These are phyloP conservation scores for Falco berigora DNA, from an alignment of 2,797 vertebrate genomes.

Conservation along the genomic window DNA sequence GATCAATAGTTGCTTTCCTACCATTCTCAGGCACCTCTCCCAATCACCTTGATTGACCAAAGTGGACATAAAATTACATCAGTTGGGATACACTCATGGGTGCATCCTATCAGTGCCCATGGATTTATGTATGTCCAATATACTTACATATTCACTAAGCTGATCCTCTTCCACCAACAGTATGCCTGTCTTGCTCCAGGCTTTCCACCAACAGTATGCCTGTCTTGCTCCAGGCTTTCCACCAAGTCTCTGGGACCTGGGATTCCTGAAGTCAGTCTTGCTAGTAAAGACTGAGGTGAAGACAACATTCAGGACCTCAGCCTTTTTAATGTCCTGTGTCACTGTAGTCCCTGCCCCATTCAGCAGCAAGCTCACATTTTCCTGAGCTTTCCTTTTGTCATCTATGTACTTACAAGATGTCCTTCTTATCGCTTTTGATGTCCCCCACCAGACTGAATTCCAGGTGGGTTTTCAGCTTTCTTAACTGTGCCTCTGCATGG, in stretches of 20 bases:
- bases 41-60: not conserved
- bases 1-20: not conserved
- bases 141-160: not conserved
- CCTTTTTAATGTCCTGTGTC: no score
- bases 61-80: not conserved
- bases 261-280: not conserved
- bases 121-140: not conserved
- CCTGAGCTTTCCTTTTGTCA: no score
- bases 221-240: not conserved
- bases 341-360: no score
- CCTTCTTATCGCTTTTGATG: not conserved
- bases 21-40: not conserved
- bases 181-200: not conserved
- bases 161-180: not conserved
- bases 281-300: not conserved
- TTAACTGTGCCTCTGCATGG: fast-evolving
- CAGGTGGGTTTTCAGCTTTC: not conserved
- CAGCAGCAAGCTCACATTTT: no score
- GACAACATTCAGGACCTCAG: no score
- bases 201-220: not conserved
- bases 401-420: not conserved
- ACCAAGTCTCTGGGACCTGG: not conserved
- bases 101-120: not conserved
- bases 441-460: not conserved
- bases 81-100: not conserved